A percentile compares a stretch with the other conserved stretches of the same genome.
Conservation (phyloP, 1,140 invertebrate species). For the Epicauta chinensis region DNA sequence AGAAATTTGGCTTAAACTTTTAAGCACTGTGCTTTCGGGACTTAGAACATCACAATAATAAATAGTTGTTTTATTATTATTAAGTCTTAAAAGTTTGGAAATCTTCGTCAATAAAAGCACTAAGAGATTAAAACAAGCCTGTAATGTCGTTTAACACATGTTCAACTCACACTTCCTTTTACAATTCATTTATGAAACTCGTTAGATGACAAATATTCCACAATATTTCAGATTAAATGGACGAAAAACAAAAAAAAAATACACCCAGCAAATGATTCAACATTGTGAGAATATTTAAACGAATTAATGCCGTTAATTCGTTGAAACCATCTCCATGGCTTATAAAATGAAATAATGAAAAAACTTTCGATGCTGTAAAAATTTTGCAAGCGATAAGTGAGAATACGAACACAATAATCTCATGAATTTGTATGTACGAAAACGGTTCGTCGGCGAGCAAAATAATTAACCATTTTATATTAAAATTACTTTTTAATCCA, state of each 20-base stretch:
- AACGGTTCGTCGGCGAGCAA: constrained; percentile 4
- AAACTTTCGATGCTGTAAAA: constrained; percentile 21
- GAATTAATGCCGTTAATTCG: too few species aligned
- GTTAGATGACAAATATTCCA: too few species aligned
- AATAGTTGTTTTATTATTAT: constrained; percentile 6
- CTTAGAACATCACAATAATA: too few species aligned
- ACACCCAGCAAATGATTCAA: too few species aligned
- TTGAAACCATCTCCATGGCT: too few species aligned
- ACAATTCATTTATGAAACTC: not conserved
- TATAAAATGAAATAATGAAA: constrained; percentile 8
- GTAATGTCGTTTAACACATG: constrained; percentile 9
- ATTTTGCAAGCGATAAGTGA: constrained; percentile 18
- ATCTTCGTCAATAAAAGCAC: constrained; percentile 2
- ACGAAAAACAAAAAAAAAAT: too few species aligned
- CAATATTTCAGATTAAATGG: too few species aligned
- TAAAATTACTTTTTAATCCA: constrained; percentile 35
- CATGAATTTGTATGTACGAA: constrained; percentile 24
- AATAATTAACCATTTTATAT: constrained; percentile 36
- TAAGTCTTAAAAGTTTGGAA: constrained; percentile 7
- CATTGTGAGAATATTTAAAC: too few species aligned
- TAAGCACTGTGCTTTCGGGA: too few species aligned
- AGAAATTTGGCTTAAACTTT: too few species aligned
- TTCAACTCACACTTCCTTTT: constrained; percentile 12
- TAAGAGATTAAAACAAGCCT: constrained; percentile 13
- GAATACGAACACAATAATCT: constrained; percentile 20